These are phyloP conservation scores for Lonchura striata DNA, from an alignment of 2,113 vertebrate species.

Conservation along the genomic window DNA sequence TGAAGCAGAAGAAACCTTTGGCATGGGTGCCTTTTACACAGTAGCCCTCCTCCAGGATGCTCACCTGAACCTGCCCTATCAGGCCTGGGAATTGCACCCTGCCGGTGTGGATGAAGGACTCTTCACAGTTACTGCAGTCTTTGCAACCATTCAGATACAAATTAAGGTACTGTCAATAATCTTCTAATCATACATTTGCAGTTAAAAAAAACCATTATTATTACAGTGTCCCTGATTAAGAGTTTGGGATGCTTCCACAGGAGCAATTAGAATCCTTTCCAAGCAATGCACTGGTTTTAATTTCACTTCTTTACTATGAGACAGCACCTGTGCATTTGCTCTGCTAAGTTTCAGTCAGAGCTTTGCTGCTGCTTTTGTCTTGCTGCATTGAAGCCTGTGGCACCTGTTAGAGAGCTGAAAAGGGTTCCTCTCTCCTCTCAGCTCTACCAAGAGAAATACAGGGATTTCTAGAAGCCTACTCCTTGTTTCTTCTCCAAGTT, in stretches of 20 bases:
- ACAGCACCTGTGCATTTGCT: not conserved
- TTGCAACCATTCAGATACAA: constrained; percentile 78
- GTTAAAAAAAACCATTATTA: not conserved
- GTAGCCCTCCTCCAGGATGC: constrained; percentile 83
- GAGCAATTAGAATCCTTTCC: not conserved
- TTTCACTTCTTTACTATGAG: not conserved
- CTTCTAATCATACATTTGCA: not conserved
- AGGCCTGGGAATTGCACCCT: constrained; percentile 84
- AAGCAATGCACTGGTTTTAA: not conserved
- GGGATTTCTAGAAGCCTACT: not conserved
- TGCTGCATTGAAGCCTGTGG: not conserved
- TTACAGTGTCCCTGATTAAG: not conserved
- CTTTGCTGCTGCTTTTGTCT: not conserved
- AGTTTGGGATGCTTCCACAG: not conserved
- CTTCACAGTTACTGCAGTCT: constrained; percentile 70
- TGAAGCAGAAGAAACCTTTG: constrained; percentile 68
- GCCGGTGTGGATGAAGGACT: constrained; percentile 67
- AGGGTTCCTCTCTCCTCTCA: not conserved
- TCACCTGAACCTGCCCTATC: constrained; percentile 84
- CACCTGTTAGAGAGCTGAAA: not conserved
- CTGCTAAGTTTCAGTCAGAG: not conserved
- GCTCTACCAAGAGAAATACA: not conserved
- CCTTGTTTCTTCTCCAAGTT: not conserved
- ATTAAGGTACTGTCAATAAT: constrained; percentile 73
- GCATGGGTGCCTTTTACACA: constrained; percentile 73